Evolutionary conservation across 64 coral and sea anemone species (phyloP), one percentile per base, ranked within the genome.

Genomic region (Porites lutea): DNA sequence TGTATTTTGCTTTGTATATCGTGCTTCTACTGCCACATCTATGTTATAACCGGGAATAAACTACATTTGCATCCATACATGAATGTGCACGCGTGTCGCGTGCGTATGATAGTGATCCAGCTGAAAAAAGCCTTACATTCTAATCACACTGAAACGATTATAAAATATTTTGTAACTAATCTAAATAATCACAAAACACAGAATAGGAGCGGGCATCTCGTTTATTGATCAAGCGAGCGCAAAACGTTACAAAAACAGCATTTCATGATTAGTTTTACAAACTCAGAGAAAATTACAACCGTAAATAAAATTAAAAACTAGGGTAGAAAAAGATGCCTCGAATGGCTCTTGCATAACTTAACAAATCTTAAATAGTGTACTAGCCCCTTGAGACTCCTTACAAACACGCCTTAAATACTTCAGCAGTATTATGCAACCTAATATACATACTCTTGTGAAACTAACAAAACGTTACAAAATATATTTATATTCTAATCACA

Each of bases 131-230:
- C n/a, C n/a, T n/a, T n/a, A 62, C 62, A 81, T 37, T 82, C 79
- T 64, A 65, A 82, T 82, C 59, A 82, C 79, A 82, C 79, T 64
- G 59, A 83, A 83, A 83, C 79, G 79, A 82, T 82, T 82, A 82
- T 67, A 83, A 83, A 83, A 83, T 83, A 83, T 83, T 82, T 83
- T 83, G 59, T 65, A 65, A 82, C 79, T 65, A 82, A 82, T 82
- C 79, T 48, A 82, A 82, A 64, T 82, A 59, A 79, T 79, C 77
- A 37, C 77, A 61, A 79, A 79, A 79, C 77, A 79, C 77, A 79
- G 77, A 59, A 60, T 79, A 79, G 77, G 77, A 79, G 77, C 77
- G 77, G 77, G 52, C 77, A 79, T 79, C 52, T 79, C 27, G 77
- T 79, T 79, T 79, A 79, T 79, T 79, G 77, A 78, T 77, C 47